phyloP scores from a whole-genome alignment of 2,888 invertebrate genomes.

The Lithophane ornitopus region DNA sequence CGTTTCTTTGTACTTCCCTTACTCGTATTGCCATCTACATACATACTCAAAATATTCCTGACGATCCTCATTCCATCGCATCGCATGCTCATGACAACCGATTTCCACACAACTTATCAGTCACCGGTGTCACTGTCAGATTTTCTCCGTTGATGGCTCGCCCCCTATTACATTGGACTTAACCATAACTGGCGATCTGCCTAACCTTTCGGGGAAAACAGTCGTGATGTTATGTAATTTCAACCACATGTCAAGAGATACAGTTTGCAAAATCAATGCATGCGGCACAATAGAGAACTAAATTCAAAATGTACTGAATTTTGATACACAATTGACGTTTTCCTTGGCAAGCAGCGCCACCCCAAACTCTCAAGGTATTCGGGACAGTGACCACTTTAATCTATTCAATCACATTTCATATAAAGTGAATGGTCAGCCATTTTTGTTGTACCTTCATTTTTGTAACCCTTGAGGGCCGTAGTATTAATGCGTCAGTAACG shows the following conservation, averaged over 20 bases:
- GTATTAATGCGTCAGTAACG: slow-evolving; percentile 52
- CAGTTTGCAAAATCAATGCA: background rate
- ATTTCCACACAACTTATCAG: background rate
- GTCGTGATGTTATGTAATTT: background rate
- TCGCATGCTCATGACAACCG: background rate
- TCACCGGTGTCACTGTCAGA: background rate
- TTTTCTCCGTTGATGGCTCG: background rate
- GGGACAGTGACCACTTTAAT: slow-evolving; percentile 2
- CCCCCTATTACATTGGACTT: background rate
- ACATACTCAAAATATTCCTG: background rate
- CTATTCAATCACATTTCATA: slow-evolving; percentile 18
- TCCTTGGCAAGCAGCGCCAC: background rate
- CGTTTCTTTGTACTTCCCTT: background rate
- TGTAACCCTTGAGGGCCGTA: slow-evolving; percentile 24
- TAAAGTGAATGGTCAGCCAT: slow-evolving; percentile 36
- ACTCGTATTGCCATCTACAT: too few relatives aligned
- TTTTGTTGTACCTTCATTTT: slow-evolving; percentile 30
- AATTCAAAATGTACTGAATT: background rate
- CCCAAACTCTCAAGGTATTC: background rate
- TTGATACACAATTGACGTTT: background rate
- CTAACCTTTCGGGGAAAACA: background rate
- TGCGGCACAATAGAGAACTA: background rate
- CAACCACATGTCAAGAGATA: background rate
- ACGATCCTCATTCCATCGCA: background rate
- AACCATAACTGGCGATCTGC: background rate